Base-by-base conservation (phyloP, 2,797 vertebrate genomes). In the Emydoidea blandingii region DNA sequence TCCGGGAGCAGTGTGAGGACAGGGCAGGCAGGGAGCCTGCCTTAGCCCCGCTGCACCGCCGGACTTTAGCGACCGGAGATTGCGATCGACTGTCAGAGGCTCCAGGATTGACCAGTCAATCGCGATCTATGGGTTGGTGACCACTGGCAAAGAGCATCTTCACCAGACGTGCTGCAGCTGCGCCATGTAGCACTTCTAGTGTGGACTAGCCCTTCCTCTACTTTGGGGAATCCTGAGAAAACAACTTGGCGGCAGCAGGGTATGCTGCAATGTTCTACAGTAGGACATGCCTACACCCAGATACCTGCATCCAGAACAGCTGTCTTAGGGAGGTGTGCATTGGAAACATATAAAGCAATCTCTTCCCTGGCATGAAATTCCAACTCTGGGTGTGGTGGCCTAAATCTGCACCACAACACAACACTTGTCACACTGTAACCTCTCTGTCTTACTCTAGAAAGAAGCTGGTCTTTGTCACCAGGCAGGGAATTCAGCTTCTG, bases 241-340 rank as follows among this genome's bases (percentile, higher is more conserved):
- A 41, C 79, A 37, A 18, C 5, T 37, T 25, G 0, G 83, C 12
- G 0, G 86, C 68, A 81, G 62, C 81, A 79, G 82, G 34, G 34
- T 74, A 31, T 10, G 0, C 95, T 37, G 93, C 41, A 5, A 94
- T 88, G 81, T 91, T 93, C 95, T 92, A 96, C 96, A 2, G 93
- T 68, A 9, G 89, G 79, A 84, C n/a, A 96, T 93, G 90, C 93
- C 95, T 94, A 81, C 89, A 85, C 94, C 96, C 96, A 87, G 25
- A 79, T 83, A 88, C 95, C 94, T 12, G 93, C 94, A 91, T 84
- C 82, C 3, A 41, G 96, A 93, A 96, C 74, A 49, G 87, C 94
- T 97, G 97, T 95, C 95, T 90, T 89, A 80, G 15, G 94, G 95
- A 94, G 95, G 96, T 93, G 96, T 94, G 87, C 91, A n/a, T 89